Base-by-base conservation (phyloP, 2,113 vertebrate genomes). In the Pelobates fuscus region DNA sequence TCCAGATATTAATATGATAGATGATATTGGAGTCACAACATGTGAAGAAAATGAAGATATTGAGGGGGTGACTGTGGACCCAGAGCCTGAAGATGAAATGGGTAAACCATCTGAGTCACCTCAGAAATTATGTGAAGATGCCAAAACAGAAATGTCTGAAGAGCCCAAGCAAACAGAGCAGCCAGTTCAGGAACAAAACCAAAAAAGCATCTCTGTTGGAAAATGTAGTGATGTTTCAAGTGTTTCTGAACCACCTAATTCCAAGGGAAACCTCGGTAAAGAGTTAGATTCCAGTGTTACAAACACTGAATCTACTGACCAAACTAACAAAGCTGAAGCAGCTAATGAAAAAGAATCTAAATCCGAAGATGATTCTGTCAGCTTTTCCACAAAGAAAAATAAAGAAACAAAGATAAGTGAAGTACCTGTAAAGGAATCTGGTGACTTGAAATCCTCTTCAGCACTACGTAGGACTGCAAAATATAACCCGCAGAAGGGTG, bases 381-480 rank as follows among this genome's bases (percentile, higher is more conserved):
- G 0, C 10, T 5, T 37, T 37, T 37, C 32, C 5, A 10, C 32
- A 10, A 37, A 37, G 32, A 37, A 37, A 37, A 14, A 12, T 14
- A 18, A 4, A 1, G 3, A 14, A 8, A 12, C 44, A 12, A 49
- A 17, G 15, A 8, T 78, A 15, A 79, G 72, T 12, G 0, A 62
- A 0, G 8, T 21, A 0, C 18, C 82, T 32, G 27, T 10, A 61
- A 69, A 70, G 52, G 80, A 80, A 2, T 8, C 52, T 23, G 3
- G 57, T 0, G 29, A 67, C 14, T 4, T 74, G 20, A 88, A 81
- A 78, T 70, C 81, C 0, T 15, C 80, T 46, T 44, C 81, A 70
- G 80, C 81, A 0, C 76, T 85, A 29, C 71, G 78, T 0, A 88
- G 82, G 32, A 70, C 81, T 10, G 27, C 84, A 0, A 86, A 81